Conservation (phyloP, 2,113 vertebrate genomes). For the Noturus placidus region DNA sequence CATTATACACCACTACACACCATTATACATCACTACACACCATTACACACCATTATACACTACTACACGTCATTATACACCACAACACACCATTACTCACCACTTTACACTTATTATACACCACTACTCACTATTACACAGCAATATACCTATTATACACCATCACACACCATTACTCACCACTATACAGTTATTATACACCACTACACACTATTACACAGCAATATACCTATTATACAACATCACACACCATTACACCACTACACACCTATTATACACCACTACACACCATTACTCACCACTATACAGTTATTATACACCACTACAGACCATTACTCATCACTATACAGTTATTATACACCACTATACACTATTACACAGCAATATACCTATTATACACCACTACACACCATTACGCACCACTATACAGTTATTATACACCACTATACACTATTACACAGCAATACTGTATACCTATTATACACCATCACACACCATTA, state of each 20-base stretch:
- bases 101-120: neutral
- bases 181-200: neutral
- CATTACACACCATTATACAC: rapidly evolving
- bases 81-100: neutral
- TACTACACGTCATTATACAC: neutral
- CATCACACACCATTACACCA: neutral
- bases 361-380: neutral
- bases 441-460: neutral
- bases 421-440: too few species aligned
- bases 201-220: neutral
- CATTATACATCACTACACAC: neutral
- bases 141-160: neutral
- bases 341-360: neutral
- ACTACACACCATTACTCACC: too few species aligned
- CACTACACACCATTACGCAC: neutral
- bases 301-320: too few species aligned
- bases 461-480: too few species aligned
- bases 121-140: neutral
- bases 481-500: neutral
- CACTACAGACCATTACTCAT: neutral
- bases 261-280: neutral
- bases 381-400: neutral
- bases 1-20: neutral
- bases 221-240: neutral
- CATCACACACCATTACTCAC: neutral